Evolutionary conservation across 2,797 vertebrate species (phyloP), one percentile per base, ranked within the genome.

Genomic region (Centroberyx gerrardi): DNA sequence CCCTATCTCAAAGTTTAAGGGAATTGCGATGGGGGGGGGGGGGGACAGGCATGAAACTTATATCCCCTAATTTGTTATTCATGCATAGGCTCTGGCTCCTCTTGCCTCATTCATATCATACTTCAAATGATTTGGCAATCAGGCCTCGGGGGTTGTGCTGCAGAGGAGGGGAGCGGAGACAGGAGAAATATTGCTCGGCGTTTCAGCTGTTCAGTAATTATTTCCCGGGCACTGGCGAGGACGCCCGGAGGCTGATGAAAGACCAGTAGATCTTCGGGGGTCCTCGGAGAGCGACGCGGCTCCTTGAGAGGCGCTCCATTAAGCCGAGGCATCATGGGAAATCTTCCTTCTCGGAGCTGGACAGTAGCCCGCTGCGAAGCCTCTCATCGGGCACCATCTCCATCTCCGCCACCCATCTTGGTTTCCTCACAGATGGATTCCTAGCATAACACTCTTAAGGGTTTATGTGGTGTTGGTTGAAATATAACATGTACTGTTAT

Each of bases 91-190:
- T 81, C 51, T 74, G 66, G 65, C 84, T 90, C 76, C 84, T 88
- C 87, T 85, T 82, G 87, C 88, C 74, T 88, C 86, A 86, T 92
- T 91, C 85, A 81, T 88, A 91, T 90, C 83, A 84, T 90, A 91
- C 88, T 92, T 92, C 89, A 93, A 89, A 93, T 93, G 85, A 92
- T 92, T 92, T 89, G 71, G 86, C 90, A 92, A 92, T 92, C 87
- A 89, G 84, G 88, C 90, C 91, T 85, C 81, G 0, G 76, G 88
- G 89, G 78, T 40, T 42, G 70, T 2, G n/a, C 55, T 36, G 77
- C 65, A 38, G 68, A 56, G 73, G 55, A 46, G 68, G 1, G 4
- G 28, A 3, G 31, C 33, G 40, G 65, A 79, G 86, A 85, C 66
- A 61, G 78, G 80, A 86, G 81, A 83, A 88, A 92, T 82, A 92